phyloP scores from a whole-genome alignment of 2,888 invertebrate genomes.

The Mimumesa dahlbomi region DNA sequence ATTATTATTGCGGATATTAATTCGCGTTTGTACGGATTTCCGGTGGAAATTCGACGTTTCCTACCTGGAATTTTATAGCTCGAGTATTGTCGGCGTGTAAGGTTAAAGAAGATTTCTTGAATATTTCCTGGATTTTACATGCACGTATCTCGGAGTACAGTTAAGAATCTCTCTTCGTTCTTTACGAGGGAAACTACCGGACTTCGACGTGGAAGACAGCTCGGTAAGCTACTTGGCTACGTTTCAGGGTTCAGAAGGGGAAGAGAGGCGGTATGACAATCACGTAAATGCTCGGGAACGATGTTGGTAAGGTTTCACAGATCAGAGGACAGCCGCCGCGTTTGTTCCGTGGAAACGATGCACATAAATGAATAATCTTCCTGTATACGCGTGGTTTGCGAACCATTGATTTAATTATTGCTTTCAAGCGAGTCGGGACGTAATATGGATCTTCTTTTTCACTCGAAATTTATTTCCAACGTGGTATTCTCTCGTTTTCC shows the following conservation, averaged over 20 bases:
- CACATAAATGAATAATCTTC: slow-evolving; percentile 53
- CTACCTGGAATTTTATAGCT: slow-evolving; percentile 17
- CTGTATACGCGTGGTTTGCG: not conserved
- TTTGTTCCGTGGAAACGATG: slow-evolving; percentile 38
- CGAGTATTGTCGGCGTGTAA: slow-evolving; percentile 14
- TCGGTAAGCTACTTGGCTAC: slow-evolving; percentile 11
- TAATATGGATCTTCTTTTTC: not conserved
- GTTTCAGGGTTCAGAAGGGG: slow-evolving; percentile 19
- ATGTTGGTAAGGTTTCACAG: slow-evolving; percentile 37
- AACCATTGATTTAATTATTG: slow-evolving; percentile 34
- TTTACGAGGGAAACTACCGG: not conserved
- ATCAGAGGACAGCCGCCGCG: slow-evolving; percentile 49
- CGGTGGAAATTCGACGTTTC: no score
- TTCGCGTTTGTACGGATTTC: no score
- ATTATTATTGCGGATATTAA: no score
- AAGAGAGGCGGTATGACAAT: slow-evolving; percentile 55
- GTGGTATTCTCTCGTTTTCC: no score
- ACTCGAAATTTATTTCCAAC: no score
- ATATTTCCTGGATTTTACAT: slow-evolving; percentile 11
- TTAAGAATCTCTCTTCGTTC: slow-evolving; percentile 1
- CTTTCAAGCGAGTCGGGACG: not conserved
- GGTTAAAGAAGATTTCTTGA: slow-evolving; percentile 39
- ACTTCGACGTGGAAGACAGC: not conserved
- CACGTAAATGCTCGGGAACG: slow-evolving; percentile 57
- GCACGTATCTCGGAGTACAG: slow-evolving; percentile 7